phyloP scores from a whole-genome alignment of 1,140 invertebrate genomes.

The Caenorhabditis elegans region DNA sequence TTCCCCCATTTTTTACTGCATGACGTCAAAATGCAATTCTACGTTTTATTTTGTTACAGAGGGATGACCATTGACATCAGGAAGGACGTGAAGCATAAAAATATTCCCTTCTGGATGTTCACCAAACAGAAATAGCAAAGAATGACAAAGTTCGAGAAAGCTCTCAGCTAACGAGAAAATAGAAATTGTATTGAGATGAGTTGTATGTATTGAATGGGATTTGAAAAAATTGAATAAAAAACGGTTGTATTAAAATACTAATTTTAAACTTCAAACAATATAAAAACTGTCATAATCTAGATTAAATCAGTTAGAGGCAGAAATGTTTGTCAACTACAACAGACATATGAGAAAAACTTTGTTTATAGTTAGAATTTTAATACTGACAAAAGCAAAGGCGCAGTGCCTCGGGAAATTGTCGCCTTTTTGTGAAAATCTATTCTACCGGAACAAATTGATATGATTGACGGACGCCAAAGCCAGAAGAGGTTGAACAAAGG shows the following conservation, averaged over 20 bases:
- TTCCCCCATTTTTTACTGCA: not conserved
- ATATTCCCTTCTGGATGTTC: constrained; percentile 20
- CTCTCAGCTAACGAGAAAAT: too few species aligned
- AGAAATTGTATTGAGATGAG: too few species aligned
- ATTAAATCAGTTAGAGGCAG: too few species aligned
- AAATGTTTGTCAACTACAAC: too few species aligned
- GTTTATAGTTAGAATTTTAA: too few species aligned
- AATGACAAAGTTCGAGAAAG: not conserved
- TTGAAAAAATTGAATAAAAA: too few species aligned
- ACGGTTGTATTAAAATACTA: too few species aligned
- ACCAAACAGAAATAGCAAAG: not conserved
- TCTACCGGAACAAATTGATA: constrained; percentile 32
- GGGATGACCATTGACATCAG: not conserved
- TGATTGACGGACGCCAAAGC: constrained; percentile 7
- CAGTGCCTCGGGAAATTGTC: not conserved
- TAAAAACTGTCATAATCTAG: too few species aligned
- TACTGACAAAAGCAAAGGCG: too few species aligned
- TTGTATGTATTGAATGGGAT: too few species aligned
- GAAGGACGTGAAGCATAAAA: not conserved
- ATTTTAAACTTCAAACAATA: too few species aligned
- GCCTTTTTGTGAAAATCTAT: constrained; percentile 11
- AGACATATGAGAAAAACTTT: too few species aligned
- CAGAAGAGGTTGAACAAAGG: not conserved
- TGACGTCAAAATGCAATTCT: not conserved
- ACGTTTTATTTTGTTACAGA: not conserved